Evolutionary conservation across 1,140 invertebrate genomes (phyloP).

Genomic region (Micrasema longulum): DNA sequence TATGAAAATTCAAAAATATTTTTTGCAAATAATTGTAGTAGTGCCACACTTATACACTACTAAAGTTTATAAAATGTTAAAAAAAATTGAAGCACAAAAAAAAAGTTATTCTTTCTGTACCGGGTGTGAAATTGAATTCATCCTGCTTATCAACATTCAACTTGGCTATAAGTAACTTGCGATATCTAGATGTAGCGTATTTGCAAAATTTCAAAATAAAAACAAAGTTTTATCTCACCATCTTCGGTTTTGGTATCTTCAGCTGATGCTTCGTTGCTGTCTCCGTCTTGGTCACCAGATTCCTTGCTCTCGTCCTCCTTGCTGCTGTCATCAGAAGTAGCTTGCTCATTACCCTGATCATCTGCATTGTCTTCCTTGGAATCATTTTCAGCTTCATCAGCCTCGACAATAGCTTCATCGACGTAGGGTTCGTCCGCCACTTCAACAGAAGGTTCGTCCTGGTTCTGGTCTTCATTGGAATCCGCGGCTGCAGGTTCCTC

Average conservation of each 20-base stretch:
- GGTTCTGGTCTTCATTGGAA: slow-evolving; percentile 55
- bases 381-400: slow-evolving; percentile 55
- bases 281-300: slow-evolving; percentile 44
- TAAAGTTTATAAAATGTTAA: too few species aligned
- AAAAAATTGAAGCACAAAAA: too few species aligned
- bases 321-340: slow-evolving; percentile 55
- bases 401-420: slow-evolving; percentile 59
- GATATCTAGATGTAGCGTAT: neutral
- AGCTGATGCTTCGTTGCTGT: slow-evolving; percentile 57
- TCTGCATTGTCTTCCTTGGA: slow-evolving; percentile 57
- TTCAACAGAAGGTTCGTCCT: slow-evolving; percentile 61
- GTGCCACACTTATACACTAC: too few species aligned
- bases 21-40: too few species aligned
- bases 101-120: too few species aligned
- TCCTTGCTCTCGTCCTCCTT: slow-evolving; percentile 51
- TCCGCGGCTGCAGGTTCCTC: slow-evolving; percentile 56
- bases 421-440: slow-evolving; percentile 67
- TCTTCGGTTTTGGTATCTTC: slow-evolving; percentile 58
- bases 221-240: slow-evolving; percentile 50
- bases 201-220: slow-evolving; percentile 3
- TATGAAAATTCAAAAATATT: too few species aligned
- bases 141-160: too few species aligned
- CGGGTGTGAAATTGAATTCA: too few species aligned
- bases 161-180: too few species aligned
- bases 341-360: slow-evolving; percentile 55